Conservation (phyloP, 1,140 invertebrate species). For the Eurosta solidaginis region DNA sequence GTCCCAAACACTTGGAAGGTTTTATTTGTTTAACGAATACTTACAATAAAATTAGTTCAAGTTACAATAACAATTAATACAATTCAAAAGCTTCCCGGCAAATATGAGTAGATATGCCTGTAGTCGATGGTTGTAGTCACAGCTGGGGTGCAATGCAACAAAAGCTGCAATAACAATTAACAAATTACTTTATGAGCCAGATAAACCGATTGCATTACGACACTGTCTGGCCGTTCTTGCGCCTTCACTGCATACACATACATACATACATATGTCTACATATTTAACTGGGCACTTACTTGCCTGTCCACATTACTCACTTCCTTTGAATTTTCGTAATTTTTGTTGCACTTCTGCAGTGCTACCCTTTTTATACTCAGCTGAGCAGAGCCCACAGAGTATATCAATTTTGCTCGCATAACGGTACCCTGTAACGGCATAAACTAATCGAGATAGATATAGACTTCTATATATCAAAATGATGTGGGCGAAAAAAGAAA, state of each 20-base stretch:
- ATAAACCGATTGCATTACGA: background rate
- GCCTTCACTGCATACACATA: too few relatives aligned
- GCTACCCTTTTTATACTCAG: too few relatives aligned
- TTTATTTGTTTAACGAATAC: background rate
- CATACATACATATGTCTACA: too few relatives aligned
- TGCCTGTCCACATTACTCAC: too few relatives aligned
- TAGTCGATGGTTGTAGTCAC: background rate
- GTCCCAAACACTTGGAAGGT: background rate
- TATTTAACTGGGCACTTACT: background rate
- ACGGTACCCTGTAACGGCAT: too few relatives aligned
- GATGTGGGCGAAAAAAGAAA: too few relatives aligned
- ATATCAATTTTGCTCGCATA: too few relatives aligned
- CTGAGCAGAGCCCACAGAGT: too few relatives aligned
- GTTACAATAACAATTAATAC: background rate
- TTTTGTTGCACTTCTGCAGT: too few relatives aligned
- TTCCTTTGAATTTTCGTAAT: too few relatives aligned
- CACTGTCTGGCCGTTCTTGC: background rate
- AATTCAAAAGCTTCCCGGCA: background rate
- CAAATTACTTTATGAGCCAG: slow-evolving; percentile 5
- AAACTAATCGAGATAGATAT: too few relatives aligned
- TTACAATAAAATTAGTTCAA: background rate
- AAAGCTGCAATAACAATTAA: slow-evolving; percentile 11
- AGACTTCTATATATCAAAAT: too few relatives aligned
- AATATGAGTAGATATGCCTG: background rate
- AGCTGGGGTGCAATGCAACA: background rate